Percentiles rank a stretch among this genome's conserved stretches.
Evolutionary conservation across 2,888 invertebrate genomes (phyloP).

Genomic region (Amitus sp.): DNA sequence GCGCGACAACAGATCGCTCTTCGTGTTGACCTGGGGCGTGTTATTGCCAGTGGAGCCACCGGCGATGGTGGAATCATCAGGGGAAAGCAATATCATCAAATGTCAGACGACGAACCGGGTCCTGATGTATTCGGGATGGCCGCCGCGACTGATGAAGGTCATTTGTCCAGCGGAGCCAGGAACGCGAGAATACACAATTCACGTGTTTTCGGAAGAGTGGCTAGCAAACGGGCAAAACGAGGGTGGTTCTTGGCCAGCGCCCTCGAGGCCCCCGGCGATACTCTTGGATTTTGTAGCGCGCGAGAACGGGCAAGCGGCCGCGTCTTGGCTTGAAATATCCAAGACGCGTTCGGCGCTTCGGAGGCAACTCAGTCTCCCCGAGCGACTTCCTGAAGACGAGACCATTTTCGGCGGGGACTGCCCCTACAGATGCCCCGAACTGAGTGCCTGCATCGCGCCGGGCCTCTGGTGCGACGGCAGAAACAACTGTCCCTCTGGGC

Average conservation of each 20-base stretch:
- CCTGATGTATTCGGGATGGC: conserved; percentile 82
- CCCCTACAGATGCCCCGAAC: conserved; percentile 63
- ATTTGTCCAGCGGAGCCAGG: conserved; percentile 80
- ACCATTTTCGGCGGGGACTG: conserved; percentile 56
- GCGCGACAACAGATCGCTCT: conserved; percentile 81
- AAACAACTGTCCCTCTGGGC: conserved; percentile 66
- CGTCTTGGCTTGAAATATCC: conserved; percentile 81
- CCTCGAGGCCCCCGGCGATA: conserved; percentile 70
- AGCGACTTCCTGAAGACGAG: conserved; percentile 54
- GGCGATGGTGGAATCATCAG: conserved; percentile 52
- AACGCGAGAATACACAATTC: conserved; percentile 75
- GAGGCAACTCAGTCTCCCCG: conserved; percentile 69
- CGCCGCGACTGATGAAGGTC: conserved; percentile 69
- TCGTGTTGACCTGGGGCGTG: conserved; percentile 85
- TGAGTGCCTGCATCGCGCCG: conserved; percentile 62
- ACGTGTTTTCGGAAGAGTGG: conserved; percentile 86
- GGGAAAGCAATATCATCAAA: conserved; percentile 63
- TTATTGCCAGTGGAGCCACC: conserved; percentile 75
- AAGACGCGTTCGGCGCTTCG: conserved; percentile 72
- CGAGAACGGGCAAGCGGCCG: conserved; percentile 80
- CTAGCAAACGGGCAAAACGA: conserved; percentile 65
- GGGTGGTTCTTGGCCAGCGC: conserved; percentile 52
- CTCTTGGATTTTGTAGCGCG: conserved; percentile 76
- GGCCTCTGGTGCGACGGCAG: conserved; percentile 68
- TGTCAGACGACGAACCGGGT: conserved; percentile 84